Percentiles rank a stretch among this genome's conserved stretches.
Evolutionary conservation across 2,797 vertebrate genomes (phyloP).

Genomic region (Acanthurus leucopareius): DNA sequence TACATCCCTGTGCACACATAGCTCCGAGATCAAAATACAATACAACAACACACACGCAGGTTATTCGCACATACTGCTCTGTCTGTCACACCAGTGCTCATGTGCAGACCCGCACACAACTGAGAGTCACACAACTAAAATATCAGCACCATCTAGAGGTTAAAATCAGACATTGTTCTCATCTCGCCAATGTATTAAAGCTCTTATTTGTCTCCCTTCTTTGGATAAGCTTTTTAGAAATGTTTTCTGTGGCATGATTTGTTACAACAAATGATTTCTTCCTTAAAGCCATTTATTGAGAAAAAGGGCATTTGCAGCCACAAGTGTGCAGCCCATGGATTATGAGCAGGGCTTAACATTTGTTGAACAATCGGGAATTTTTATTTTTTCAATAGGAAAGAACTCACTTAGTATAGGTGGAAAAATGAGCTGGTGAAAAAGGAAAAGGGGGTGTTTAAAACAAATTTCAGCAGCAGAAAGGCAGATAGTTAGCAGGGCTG

Average conservation of each 20-base stretch:
- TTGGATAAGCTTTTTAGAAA: slow-evolving; percentile 40
- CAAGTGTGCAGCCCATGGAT: slow-evolving; percentile 44
- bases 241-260: slow-evolving; percentile 40
- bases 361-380: slow-evolving; percentile 27
- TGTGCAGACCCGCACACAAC: slow-evolving; percentile 27
- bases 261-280: slow-evolving; percentile 47
- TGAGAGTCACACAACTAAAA: slow-evolving; percentile 81
- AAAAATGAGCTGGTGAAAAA: neutral
- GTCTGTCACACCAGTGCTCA: slow-evolving; percentile 38
- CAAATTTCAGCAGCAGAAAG: slow-evolving; percentile 38
- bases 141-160: slow-evolving; percentile 96
- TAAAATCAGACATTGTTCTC: slow-evolving; percentile 40
- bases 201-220: slow-evolving; percentile 2
- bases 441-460: slow-evolving; percentile 11
- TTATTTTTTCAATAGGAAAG: slow-evolving; percentile 18
- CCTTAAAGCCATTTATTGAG: slow-evolving; percentile 39
- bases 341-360: slow-evolving; percentile 36
- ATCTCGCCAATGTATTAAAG: neutral
- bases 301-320: slow-evolving; percentile 47
- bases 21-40: slow-evolving; percentile 46
- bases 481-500: slow-evolving; percentile 38
- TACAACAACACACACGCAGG: slow-evolving; percentile 44
- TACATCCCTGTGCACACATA: slow-evolving; percentile 43
- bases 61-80: slow-evolving; percentile 66
- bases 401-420: slow-evolving; percentile 13